phyloP scores from a whole-genome alignment of 2,113 vertebrate genomes.

The Oncorhynchus tshawytscha region DNA sequence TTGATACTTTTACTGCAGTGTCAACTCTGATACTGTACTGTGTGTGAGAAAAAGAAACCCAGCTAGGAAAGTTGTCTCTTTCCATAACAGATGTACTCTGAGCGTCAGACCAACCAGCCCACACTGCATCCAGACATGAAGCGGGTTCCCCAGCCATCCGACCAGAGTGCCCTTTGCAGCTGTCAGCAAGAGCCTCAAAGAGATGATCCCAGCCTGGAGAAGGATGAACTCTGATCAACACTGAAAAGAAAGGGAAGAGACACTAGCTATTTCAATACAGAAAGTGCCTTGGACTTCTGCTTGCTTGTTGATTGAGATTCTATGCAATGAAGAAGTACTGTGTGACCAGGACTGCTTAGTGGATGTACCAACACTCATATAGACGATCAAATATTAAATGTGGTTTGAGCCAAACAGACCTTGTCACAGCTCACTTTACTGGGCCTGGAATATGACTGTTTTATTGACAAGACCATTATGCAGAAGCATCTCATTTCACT shows the following conservation, averaged over 20 bases:
- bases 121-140: slow-evolving; percentile 84
- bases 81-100: slow-evolving; percentile 70
- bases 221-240: slow-evolving; percentile 65
- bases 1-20: too few species aligned
- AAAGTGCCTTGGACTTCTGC: background rate
- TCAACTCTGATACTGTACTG: too few species aligned
- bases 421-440: background rate
- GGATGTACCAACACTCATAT: background rate
- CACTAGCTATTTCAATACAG: background rate
- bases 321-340: background rate
- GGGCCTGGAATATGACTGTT: background rate
- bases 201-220: slow-evolving; percentile 7
- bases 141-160: slow-evolving; percentile 79
- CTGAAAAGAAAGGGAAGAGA: background rate
- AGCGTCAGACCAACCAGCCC: slow-evolving; percentile 77
- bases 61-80: too few species aligned
- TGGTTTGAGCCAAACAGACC: background rate
- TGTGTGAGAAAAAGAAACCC: background rate
- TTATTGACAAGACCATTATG: background rate
- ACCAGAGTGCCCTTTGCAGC: slow-evolving; percentile 70
- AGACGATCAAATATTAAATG: background rate
- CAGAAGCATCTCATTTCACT: too few species aligned
- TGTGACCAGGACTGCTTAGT: background rate
- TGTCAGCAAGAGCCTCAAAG: slow-evolving; percentile 66
- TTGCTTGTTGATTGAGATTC: background rate